phyloP scores from a whole-genome alignment of 2,888 invertebrate species.

The Hyles lineata region DNA sequence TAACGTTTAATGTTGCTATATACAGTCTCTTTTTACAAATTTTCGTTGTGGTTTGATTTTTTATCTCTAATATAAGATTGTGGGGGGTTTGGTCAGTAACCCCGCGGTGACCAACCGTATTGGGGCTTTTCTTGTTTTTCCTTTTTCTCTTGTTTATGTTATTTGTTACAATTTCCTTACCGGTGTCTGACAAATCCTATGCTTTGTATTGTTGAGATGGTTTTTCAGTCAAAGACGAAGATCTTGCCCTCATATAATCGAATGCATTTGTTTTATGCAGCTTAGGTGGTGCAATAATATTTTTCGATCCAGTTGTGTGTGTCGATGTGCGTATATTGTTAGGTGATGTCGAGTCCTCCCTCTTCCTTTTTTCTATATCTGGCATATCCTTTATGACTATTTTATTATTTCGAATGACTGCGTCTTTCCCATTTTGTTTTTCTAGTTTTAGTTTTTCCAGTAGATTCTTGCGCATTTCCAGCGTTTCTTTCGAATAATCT shows the following conservation, averaged over 20 bases:
- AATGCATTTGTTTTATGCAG: conserved; percentile 35
- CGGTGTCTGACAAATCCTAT: conserved; percentile 35
- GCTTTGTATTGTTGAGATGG: conserved; percentile 26
- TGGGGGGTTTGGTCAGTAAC: conserved; percentile 36
- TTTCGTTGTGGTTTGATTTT: neutral
- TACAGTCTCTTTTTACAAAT: conserved; percentile 12
- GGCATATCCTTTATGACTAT: conserved; percentile 26
- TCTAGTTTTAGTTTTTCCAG: conserved; percentile 32
- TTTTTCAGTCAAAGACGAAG: conserved; percentile 30
- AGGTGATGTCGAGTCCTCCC: conserved; percentile 32
- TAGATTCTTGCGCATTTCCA: conserved; percentile 32
- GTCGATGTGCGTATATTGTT: neutral
- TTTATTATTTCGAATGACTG: conserved; percentile 33
- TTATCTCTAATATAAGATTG: neutral
- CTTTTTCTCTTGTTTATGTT: neutral
- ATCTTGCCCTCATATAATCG: conserved; percentile 27
- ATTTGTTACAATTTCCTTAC: conserved; percentile 18
- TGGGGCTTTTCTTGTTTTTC: conserved; percentile 26
- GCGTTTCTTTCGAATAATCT: conserved; percentile 37
- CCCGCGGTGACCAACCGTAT: conserved; percentile 39
- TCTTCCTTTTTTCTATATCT: conserved; percentile 32
- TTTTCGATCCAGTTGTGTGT: neutral
- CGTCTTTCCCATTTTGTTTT: conserved; percentile 33
- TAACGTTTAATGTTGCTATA: conserved; percentile 33
- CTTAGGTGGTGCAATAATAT: conserved; percentile 31